Base-by-base conservation (phyloP, 2,797 vertebrate genomes). In the Cygnus olor region DNA sequence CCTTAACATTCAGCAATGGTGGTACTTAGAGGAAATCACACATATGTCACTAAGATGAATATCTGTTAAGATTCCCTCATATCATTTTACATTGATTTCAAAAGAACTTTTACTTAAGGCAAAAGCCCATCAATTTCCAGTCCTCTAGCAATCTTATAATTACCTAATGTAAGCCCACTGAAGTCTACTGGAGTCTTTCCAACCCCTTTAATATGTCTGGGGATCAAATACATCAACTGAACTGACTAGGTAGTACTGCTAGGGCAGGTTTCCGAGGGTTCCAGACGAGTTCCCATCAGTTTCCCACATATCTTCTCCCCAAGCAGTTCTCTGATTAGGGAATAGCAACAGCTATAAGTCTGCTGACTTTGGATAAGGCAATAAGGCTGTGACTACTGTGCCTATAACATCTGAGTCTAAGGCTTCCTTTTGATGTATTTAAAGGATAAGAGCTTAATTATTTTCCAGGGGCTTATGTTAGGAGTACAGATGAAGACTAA, bases 121-220 rank as follows among this genome's bases (percentile, higher is more conserved):
- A 85, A 92, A 93, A 94, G 14, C 6, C 17, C 49, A 66, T 86
- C 80, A 61, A 77, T 95, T 91, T 95, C 70, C 74, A 89, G 30
- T 60, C 60, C 60, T 84, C 32, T 57, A 85, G 64, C 40, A 86
- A 65, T 80, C 40, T n/a, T 34, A 38, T 45, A 81, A 81, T 34
- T 88, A 32, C 47, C 77, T 96, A 80, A 84, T 70, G 40, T 73
- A 88, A 95, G 47, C 60, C 64, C 36, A 12, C 4, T 85, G 86
- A 64, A 89, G 90, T 68, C 71, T 92, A 77, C 40, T 92, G 91
- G 92, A 94, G 19, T 49, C 20, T 80, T 86, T 96, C 94, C 91
- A 96, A 61, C 20, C 28, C 19, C 57, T 90, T 90, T 92, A 90
- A 68, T 88, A 80, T 77, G 25, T 68, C 83, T 80, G 36, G 68